These are phyloP conservation scores for Amphiprion ocellaris DNA, from an alignment of 2,113 vertebrate species.

Conservation along the genomic window DNA sequence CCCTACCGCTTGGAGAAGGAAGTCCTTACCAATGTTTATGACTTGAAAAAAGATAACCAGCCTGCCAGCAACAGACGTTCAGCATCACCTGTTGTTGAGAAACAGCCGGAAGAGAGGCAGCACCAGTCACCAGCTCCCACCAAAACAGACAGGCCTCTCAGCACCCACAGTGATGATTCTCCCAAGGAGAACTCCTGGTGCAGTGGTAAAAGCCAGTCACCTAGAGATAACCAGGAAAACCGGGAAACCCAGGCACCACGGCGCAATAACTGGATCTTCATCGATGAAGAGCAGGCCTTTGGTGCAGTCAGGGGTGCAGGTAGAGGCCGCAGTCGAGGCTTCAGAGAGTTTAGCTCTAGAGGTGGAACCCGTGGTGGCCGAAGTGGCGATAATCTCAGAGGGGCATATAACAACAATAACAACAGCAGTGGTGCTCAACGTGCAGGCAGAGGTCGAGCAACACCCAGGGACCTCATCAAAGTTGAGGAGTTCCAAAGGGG, in stretches of 20 bases:
- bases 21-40: slow-evolving; percentile 81
- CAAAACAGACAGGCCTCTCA: slow-evolving; percentile 80
- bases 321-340: slow-evolving; percentile 90
- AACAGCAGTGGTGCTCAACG: slow-evolving; percentile 76
- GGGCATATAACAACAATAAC: slow-evolving; percentile 76
- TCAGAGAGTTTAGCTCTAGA: slow-evolving; percentile 92
- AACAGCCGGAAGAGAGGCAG: slow-evolving; percentile 82
- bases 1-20: slow-evolving; percentile 86
- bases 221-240: slow-evolving; percentile 79
- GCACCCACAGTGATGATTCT: slow-evolving; percentile 81
- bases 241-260: slow-evolving; percentile 86
- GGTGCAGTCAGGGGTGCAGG: slow-evolving; percentile 88
- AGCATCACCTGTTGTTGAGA: slow-evolving; percentile 81
- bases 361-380: slow-evolving; percentile 85
- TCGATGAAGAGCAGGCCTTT: slow-evolving; percentile 97
- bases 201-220: slow-evolving; percentile 73
- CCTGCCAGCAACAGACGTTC: slow-evolving; percentile 73
- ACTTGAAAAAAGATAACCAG: slow-evolving; percentile 86
- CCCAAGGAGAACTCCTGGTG: slow-evolving; percentile 88
- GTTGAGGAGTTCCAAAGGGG: slow-evolving; percentile 90
- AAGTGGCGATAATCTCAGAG: slow-evolving; percentile 73
- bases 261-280: slow-evolving; percentile 98
- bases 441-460: slow-evolving; percentile 84
- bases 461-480: slow-evolving; percentile 86
- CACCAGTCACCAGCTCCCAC: slow-evolving; percentile 71